phyloP scores from a whole-genome alignment of 2,113 vertebrate species.

The Pelodiscus sinensis region DNA sequence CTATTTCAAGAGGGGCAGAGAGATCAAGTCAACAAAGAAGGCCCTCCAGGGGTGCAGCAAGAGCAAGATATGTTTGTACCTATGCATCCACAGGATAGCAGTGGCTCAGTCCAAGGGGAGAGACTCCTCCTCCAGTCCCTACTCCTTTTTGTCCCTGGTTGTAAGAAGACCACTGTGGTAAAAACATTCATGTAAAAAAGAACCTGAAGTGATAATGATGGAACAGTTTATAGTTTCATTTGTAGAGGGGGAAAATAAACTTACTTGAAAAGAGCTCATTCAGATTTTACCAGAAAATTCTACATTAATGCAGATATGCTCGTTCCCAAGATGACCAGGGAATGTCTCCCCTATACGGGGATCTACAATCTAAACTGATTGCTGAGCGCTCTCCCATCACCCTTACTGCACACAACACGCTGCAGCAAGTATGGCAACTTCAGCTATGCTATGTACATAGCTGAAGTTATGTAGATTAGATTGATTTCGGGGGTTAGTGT shows the following conservation, averaged over 20 bases:
- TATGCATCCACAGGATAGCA: background rate
- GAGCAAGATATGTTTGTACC: background rate
- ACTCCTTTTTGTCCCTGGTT: background rate
- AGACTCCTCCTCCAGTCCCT: background rate
- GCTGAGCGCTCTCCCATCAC: too few relatives aligned
- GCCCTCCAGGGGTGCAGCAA: background rate
- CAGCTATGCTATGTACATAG: too few relatives aligned
- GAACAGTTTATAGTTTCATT: background rate
- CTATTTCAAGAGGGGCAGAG: background rate
- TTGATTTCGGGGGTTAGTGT: too few relatives aligned
- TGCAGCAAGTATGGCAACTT: too few relatives aligned
- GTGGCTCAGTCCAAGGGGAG: background rate
- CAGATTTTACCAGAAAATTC: background rate
- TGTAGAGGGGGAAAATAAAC: background rate
- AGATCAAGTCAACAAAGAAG: background rate
- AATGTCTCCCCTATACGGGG: too few relatives aligned
- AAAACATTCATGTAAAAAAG: background rate
- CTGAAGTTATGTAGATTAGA: too few relatives aligned
- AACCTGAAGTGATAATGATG: background rate
- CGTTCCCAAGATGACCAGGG: background rate
- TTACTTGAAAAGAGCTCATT: background rate
- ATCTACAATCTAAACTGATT: too few relatives aligned
- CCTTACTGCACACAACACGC: too few relatives aligned
- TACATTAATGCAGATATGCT: background rate
- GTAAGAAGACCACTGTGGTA: background rate